Evolutionary conservation across 2,888 invertebrate species (phyloP).

Genomic region (Epistrophe grossulariae): DNA sequence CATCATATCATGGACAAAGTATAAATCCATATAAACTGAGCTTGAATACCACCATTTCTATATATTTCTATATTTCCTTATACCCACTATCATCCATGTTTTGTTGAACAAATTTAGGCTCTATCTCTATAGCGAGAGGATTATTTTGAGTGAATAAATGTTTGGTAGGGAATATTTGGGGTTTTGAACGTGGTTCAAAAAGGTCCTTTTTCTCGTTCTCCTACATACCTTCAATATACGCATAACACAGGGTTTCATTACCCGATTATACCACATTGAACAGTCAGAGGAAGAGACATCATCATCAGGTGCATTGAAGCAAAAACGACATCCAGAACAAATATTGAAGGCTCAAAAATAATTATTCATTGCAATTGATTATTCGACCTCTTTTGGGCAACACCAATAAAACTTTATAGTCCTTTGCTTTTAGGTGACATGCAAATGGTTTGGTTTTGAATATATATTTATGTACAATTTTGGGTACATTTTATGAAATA

Average conservation of each 20-base stretch:
- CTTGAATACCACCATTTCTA: slow-evolving; percentile 29
- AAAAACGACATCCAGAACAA: slow-evolving; percentile 54
- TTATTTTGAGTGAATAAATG: slow-evolving; percentile 58
- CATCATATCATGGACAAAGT: background rate
- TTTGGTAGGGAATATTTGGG: slow-evolving; percentile 24
- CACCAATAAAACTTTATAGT: background rate
- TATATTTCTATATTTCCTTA: slow-evolving; percentile 28
- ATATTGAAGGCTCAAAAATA: slow-evolving; percentile 54
- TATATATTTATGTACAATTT: background rate
- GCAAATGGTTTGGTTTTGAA: background rate
- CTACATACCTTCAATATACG: background rate
- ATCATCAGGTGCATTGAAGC: slow-evolving; percentile 60
- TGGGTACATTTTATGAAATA: no score
- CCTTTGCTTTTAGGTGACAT: background rate
- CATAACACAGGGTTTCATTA: background rate
- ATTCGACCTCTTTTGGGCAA: background rate
- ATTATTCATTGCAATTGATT: slow-evolving; percentile 70
- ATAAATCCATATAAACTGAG: slow-evolving; percentile 39
- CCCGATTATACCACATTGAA: background rate
- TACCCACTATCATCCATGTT: slow-evolving; percentile 2
- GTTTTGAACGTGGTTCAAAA: background rate
- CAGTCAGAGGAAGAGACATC: background rate
- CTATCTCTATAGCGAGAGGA: background rate
- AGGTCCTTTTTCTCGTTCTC: background rate
- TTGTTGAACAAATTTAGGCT: slow-evolving; percentile 36